A percentile compares a stretch with the other conserved stretches of the same genome.
Evolutionary conservation across 64 coral and sea anemone species (phyloP).

Genomic region (Exaiptasia diaphana): DNA sequence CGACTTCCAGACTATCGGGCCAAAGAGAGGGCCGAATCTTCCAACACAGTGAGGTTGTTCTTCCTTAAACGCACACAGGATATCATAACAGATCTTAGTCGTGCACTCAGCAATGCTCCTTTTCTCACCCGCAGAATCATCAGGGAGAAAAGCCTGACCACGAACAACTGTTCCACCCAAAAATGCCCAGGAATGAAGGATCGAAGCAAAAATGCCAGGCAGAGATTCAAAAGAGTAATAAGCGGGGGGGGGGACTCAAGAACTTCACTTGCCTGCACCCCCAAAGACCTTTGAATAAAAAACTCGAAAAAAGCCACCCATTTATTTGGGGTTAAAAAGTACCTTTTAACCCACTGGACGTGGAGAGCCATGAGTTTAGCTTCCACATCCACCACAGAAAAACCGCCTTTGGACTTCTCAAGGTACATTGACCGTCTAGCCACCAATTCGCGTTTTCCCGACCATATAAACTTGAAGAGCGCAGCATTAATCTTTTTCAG

Average conservation of each 20-base stretch:
- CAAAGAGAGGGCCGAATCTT: background rate
- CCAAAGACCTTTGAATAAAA: background rate
- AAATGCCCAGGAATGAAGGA: background rate
- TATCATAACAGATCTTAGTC: background rate
- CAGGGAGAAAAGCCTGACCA: background rate
- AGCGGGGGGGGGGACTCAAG: background rate
- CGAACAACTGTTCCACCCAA: background rate
- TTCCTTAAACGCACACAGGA: background rate
- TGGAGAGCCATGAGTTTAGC: background rate
- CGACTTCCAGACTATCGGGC: background rate
- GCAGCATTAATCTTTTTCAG: background rate
- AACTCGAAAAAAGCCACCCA: background rate
- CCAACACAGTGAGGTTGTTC: background rate
- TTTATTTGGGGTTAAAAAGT: background rate
- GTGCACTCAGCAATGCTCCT: background rate
- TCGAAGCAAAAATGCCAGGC: background rate
- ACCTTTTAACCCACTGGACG: background rate
- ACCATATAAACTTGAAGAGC: background rate
- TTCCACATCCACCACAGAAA: background rate
- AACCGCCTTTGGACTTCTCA: background rate
- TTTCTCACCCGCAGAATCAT: background rate
- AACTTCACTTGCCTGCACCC: background rate
- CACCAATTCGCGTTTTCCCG: background rate
- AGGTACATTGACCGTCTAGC: background rate
- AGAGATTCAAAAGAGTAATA: background rate